Percentiles rank a stretch among this genome's conserved stretches.
Conservation (phyloP, 1,140 invertebrate genomes). For the Lepidostoma basale region DNA sequence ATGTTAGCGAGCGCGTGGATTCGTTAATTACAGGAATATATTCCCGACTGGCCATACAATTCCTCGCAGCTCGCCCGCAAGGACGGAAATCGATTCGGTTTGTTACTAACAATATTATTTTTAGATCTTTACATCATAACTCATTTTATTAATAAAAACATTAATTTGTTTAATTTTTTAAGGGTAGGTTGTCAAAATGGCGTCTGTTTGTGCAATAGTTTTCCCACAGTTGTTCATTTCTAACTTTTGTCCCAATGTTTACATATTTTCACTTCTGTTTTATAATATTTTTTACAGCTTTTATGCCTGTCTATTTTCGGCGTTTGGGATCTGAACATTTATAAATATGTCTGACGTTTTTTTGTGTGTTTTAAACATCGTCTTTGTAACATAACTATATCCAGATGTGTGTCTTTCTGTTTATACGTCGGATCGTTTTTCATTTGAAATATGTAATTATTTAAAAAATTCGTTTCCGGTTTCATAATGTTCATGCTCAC, state of each 20-base stretch:
- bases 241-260: conserved; percentile 5
- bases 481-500: too few relatives aligned
- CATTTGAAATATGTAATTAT: too few relatives aligned
- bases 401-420: too few relatives aligned
- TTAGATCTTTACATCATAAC: conserved; percentile 20
- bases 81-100: not conserved
- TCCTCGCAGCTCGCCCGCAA: not conserved
- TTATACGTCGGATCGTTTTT: too few relatives aligned
- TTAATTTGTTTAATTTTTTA: conserved; percentile 9
- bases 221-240: not conserved
- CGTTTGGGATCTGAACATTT: not conserved
- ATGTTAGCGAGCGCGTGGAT: conserved; percentile 36
- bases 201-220: not conserved
- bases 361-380: conserved; percentile 20
- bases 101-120: conserved; percentile 38
- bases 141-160: not conserved
- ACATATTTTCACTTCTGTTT: conserved; percentile 3
- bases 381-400: conserved; percentile 16
- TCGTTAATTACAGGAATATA: conserved; percentile 20
- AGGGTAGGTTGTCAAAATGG: conserved; percentile 3
- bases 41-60: not conserved
- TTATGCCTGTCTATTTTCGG: conserved; percentile 8
- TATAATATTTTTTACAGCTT: conserved; percentile 16
- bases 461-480: too few relatives aligned
- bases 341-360: not conserved